These are phyloP conservation scores for Camponotus floridanus DNA, from an alignment of 1,140 invertebrate species.

Conservation along the genomic window DNA sequence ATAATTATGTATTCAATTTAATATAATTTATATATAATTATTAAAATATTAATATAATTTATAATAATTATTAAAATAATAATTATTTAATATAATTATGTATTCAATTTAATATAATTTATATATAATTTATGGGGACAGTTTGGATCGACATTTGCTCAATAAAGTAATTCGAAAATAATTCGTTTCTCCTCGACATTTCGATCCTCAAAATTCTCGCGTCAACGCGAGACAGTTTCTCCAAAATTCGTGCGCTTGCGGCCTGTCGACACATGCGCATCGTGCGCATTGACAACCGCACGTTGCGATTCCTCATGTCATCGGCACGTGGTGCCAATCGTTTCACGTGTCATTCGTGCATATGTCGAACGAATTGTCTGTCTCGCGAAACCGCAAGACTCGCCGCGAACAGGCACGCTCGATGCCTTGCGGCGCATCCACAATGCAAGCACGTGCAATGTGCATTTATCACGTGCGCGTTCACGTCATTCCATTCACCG, in stretches of 20 bases:
- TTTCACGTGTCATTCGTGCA: slow-evolving; percentile 32
- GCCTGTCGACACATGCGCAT: neutral
- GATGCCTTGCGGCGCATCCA: slow-evolving; percentile 58
- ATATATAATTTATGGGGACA: too few relatives aligned
- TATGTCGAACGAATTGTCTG: slow-evolving; percentile 26
- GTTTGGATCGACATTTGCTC: neutral
- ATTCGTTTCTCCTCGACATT: neutral
- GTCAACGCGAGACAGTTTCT: neutral
- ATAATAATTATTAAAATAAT: too few relatives aligned
- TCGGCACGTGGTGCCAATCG: slow-evolving; percentile 19
- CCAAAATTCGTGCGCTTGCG: slow-evolving; percentile 1
- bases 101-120: too few relatives aligned
- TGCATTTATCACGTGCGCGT: slow-evolving; percentile 31
- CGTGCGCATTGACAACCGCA: slow-evolving; percentile 23
- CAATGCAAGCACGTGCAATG: slow-evolving; percentile 52
- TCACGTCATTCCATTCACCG: slow-evolving; percentile 14
- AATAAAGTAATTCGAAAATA: neutral
- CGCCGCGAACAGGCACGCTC: slow-evolving; percentile 33
- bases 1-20: too few relatives aligned
- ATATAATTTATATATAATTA: too few relatives aligned
- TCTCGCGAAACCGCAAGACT: slow-evolving; percentile 48
- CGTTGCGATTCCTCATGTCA: slow-evolving; percentile 20
- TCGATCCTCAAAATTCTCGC: neutral
- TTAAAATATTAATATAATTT: too few relatives aligned
- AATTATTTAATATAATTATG: neutral